phyloP scores from a whole-genome alignment of 1,140 invertebrate genomes.

The Riptortus pedestris region DNA sequence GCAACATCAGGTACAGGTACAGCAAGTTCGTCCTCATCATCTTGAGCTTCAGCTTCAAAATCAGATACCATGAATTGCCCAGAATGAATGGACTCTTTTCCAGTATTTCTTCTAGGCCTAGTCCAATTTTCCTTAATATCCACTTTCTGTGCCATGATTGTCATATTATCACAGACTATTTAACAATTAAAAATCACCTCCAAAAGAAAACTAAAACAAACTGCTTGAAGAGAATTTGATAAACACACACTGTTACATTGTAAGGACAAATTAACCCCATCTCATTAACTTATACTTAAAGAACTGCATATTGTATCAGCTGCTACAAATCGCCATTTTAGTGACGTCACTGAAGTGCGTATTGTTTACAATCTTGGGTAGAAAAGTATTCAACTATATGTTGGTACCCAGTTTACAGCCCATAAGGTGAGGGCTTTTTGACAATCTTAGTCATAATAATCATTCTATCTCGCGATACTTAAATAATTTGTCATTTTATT shows the following conservation, averaged over 20 bases:
- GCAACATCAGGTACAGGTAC: slow-evolving; percentile 63
- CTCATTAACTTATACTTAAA: background rate
- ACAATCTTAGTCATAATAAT: no score
- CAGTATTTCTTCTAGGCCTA: slow-evolving; percentile 24
- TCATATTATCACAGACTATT: no score
- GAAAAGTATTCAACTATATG: no score
- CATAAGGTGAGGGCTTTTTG: no score
- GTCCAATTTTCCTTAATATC: slow-evolving; percentile 25
- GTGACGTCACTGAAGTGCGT: background rate
- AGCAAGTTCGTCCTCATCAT: slow-evolving; percentile 71
- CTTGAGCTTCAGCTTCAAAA: slow-evolving; percentile 85
- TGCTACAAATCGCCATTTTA: background rate
- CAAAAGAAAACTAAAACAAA: background rate
- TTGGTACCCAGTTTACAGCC: no score
- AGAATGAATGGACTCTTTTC: slow-evolving; percentile 78
- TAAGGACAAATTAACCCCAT: background rate
- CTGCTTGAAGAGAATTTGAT: background rate
- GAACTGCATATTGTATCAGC: slow-evolving; percentile 3
- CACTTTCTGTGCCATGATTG: slow-evolving; percentile 30
- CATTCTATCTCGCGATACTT: no score
- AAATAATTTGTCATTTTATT: no score
- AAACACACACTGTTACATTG: no score
- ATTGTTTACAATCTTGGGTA: background rate
- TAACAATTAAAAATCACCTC: no score
- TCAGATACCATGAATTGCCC: slow-evolving; percentile 97